These are phyloP conservation scores for Eriocheir sinensis DNA, from an alignment of 1,140 invertebrate genomes.

Conservation along the genomic window DNA sequence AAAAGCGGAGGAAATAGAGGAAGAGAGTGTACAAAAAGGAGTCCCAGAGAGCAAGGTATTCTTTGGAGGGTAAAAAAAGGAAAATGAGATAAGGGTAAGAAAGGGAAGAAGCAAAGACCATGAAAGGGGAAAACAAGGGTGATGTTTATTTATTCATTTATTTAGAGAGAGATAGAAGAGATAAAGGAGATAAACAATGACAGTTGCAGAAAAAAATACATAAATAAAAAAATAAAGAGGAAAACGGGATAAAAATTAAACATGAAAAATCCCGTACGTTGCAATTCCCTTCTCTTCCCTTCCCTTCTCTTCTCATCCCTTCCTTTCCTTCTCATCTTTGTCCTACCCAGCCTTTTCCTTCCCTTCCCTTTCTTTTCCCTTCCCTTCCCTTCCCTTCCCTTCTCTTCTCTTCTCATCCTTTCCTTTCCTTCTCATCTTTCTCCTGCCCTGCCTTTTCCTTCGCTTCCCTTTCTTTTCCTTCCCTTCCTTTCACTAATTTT, in stretches of 20 bases:
- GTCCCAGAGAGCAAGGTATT: no score
- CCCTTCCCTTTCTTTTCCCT: not conserved
- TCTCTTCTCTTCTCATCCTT: not conserved
- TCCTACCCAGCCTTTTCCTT: not conserved
- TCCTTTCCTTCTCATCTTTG: not conserved
- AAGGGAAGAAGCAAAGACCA: no score
- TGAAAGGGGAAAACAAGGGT: no score
- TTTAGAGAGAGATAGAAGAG: no score
- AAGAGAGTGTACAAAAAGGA: not conserved
- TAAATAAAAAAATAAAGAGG: no score
- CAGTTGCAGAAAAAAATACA: no score
- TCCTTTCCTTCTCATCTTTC: not conserved
- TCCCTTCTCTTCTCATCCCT: not conserved
- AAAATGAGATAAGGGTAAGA: not conserved
- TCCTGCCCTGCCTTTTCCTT: not conserved
- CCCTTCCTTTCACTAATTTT: no score
- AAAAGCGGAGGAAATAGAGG: not conserved
- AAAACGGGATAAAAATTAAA: no score
- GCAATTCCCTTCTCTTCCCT: not conserved
- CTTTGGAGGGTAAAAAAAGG: not conserved
- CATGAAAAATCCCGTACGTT: not conserved
- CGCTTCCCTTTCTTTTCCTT: not conserved
- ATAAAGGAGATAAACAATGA: no score
- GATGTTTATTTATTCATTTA: no score
- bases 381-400: not conserved